A percentile compares a stretch with the other conserved stretches of the same genome.
Evolutionary conservation across 2,888 invertebrate species (phyloP).

Genomic region (Augiades crinisus): DNA sequence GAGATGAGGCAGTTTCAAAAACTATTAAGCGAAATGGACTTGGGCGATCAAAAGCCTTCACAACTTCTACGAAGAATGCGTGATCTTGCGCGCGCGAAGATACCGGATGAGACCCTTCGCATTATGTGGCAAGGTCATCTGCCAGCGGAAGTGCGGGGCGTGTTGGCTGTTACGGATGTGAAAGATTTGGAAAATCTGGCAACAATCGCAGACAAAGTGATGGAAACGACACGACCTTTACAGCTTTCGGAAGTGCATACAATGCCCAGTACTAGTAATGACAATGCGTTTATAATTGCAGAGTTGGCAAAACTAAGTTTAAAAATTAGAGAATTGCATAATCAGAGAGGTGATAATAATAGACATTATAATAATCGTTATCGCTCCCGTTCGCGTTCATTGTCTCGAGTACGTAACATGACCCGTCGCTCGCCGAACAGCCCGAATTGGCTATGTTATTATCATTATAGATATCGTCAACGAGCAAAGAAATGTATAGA

Average conservation of each 20-base stretch:
- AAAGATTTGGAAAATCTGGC: constrained; percentile 5
- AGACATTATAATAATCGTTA: too few species aligned
- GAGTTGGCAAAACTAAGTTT: neutral
- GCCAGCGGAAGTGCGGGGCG: constrained; percentile 3
- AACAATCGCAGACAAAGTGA: neutral
- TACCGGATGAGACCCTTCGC: constrained; percentile 6
- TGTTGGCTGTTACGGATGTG: neutral
- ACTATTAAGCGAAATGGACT: constrained; percentile 6
- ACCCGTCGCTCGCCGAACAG: neutral
- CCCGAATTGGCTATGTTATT: neutral
- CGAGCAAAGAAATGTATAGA: neutral
- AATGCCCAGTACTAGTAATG: too few species aligned
- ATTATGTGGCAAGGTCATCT: constrained; percentile 10
- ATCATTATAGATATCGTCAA: neutral
- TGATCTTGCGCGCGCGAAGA: neutral
- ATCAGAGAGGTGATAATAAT: too few species aligned
- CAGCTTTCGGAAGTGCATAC: too few species aligned
- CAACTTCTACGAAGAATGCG: constrained; percentile 1
- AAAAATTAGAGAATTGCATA: neutral
- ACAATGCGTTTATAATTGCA: neutral
- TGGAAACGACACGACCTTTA: neutral
- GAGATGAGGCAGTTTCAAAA: constrained; percentile 2
- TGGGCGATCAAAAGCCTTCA: constrained; percentile 2
- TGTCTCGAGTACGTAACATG: neutral
- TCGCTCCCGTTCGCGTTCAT: neutral